Evolutionary conservation across 2,888 invertebrate genomes (phyloP), one percentile per base, ranked within the genome.

Genomic region (Onthophagus sagittarius): DNA sequence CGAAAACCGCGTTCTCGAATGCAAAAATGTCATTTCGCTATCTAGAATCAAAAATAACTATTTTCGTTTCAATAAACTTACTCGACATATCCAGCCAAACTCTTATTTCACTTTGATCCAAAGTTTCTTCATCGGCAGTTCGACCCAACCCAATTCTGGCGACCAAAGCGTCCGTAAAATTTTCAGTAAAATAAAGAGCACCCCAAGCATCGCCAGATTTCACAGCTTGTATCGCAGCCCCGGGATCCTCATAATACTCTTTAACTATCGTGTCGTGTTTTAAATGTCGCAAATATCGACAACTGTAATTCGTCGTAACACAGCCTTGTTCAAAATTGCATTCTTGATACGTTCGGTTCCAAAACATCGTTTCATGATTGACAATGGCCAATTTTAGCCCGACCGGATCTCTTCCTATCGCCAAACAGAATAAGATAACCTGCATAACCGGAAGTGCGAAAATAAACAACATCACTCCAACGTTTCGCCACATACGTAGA

Each of bases 11-110:
- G n/a, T n/a, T n/a, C n/a, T n/a, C n/a, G n/a, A 67, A 4, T 1
- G 33, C 1, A 13, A 70, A 70, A 15, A 69, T 7, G 32, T 15
- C 31, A 11, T n/a, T n/a, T n/a, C n/a, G n/a, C n/a, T n/a, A n/a
- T n/a, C n/a, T n/a, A n/a, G n/a, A n/a, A n/a, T n/a, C 6, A 9
- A 69, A 5, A 9, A 13, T 32, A 9, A 5, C 13, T 69, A 23
- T 31, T 14, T 23, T 62, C 3, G 23, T 23, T 23, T 23, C 3
- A 23, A 23, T 23, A 23, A n/a, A 85, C 88, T 87, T 84, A 92
- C 91, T 97, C 79, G 96, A 95, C 94, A 96, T 95, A 84, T 97
- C 97, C 74, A 96, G 89, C 93, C 95, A 94, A 71, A 96, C 94
- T 81, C 94, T 89, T 75, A 96, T 91, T 83, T 95, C 95, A 69